Conservation (phyloP, 2,797 vertebrate species). For the Crenichthys baileyi region DNA sequence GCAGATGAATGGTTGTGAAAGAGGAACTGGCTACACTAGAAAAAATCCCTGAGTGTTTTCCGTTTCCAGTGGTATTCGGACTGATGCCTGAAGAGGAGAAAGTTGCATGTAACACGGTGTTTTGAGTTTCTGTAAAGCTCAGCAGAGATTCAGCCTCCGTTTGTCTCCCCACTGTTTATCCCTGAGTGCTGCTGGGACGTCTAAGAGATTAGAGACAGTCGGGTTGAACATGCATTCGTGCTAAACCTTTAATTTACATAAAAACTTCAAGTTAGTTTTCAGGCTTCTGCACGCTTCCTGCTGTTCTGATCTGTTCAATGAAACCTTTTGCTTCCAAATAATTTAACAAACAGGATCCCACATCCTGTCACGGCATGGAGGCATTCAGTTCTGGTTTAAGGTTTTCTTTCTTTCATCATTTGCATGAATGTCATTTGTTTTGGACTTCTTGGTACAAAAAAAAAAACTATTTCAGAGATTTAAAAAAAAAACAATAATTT, state of each 20-base stretch:
- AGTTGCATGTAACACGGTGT: neutral
- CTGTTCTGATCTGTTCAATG: neutral
- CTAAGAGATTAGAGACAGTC: neutral
- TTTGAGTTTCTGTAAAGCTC: slow-evolving; percentile 5
- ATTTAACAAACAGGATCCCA: neutral
- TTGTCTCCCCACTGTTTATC: slow-evolving; percentile 2
- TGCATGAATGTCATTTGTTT: too few species aligned
- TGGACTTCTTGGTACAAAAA: too few species aligned
- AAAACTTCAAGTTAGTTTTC: neutral
- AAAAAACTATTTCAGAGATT: too few species aligned
- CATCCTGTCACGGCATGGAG: neutral
- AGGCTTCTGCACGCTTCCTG: neutral
- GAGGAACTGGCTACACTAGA: slow-evolving; percentile 46
- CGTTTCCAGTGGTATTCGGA: slow-evolving; percentile 14
- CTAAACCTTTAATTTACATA: neutral
- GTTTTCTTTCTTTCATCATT: too few species aligned
- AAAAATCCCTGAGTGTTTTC: slow-evolving; percentile 36
- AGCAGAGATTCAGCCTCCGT: slow-evolving; percentile 7
- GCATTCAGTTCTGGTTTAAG: neutral
- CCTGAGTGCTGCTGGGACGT: neutral
- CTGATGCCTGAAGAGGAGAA: slow-evolving; percentile 1
- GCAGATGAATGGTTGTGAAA: slow-evolving; percentile 42
- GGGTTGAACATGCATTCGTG: neutral
- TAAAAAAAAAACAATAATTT: too few species aligned
- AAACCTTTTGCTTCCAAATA: neutral